Percentiles rank a stretch among this genome's conserved stretches.
Conservation (phyloP, 1,140 invertebrate species). For the Macrostomum lignano region DNA sequence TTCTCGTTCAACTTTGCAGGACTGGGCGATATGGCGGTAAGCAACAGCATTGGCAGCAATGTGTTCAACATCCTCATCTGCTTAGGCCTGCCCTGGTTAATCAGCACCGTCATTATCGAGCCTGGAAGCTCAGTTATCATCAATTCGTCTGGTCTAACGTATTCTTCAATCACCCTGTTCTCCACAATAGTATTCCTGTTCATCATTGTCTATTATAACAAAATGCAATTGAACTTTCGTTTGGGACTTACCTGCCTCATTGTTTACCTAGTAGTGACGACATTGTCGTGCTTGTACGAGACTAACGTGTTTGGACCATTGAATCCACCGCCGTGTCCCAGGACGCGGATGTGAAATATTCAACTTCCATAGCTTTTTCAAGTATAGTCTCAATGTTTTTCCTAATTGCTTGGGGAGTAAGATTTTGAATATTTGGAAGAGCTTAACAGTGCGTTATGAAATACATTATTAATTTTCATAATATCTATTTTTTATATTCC, state of each 20-base stretch:
- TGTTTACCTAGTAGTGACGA: conserved; percentile 14
- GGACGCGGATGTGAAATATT: not conserved
- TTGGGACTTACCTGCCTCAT: conserved; percentile 14
- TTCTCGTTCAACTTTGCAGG: conserved; percentile 13
- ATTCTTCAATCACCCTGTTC: conserved; percentile 16
- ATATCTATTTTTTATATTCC: too few relatives aligned
- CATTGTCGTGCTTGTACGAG: conserved; percentile 18
- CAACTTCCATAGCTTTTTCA: too few relatives aligned
- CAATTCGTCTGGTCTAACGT: conserved; percentile 14
- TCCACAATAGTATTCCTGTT: conserved; percentile 18
- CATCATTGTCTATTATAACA: conserved; percentile 11
- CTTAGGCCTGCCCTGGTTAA: conserved; percentile 75
- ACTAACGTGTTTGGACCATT: conserved; percentile 21
- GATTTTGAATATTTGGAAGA: too few relatives aligned
- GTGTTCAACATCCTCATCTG: conserved; percentile 95
- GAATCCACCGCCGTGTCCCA: conserved; percentile 13
- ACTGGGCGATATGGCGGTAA: conserved; percentile 77
- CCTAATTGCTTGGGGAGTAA: too few relatives aligned
- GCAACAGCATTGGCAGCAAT: conserved; percentile 87
- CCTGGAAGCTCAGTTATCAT: conserved; percentile 10
- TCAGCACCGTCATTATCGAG: conserved; percentile 11
- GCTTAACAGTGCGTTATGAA: too few relatives aligned
- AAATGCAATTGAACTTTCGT: conserved; percentile 14
- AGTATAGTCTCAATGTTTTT: too few relatives aligned
- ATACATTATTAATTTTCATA: too few relatives aligned